Evolutionary conservation across 2,797 vertebrate genomes (phyloP), one percentile per base, ranked within the genome.

Genomic region (Sandelia bainsii): DNA sequence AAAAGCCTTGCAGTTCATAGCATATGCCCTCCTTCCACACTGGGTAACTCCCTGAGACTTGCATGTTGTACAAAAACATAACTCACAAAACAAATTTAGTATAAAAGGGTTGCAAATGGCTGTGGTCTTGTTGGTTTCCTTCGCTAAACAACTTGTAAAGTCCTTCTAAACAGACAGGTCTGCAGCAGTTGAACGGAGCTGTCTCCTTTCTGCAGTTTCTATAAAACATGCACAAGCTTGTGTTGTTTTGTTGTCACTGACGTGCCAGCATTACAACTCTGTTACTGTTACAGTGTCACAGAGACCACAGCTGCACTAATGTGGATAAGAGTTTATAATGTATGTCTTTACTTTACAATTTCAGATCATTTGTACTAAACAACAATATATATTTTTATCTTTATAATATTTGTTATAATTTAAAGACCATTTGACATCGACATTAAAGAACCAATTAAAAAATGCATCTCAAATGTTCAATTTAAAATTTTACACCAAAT

Each of bases 21-120:
- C 58, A 44, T n/a, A 69, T 14, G 2, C 62, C 54, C 29, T 68
- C 19, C 42, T 34, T 71, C 62, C 22, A 54, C 51, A 9, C 53
- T 11, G 48, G 73, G 64, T 53, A 45, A 60, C 72, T 73, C 65
- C 72, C 56, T 58, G 1, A 1, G 14, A 62, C 50, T 75, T 69
- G 62, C 34, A 72, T 62, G 60, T 48, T 46, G 61, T 75, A 22
- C 6, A 57, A 42, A 77, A 69, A 73, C 4, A 7, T n/a, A 56
- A 69, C 12, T 50, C 9, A 48, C 50, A 62, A 54, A 75, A 72
- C 42, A 52, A 44, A 62, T 39, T 48, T 34, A 32, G 62, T 59
- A 32, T 39, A 34, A 4, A 0, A n/a, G 5, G 12, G 51, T 25
- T 79, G 27, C 10, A 76, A 62, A 70, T 39, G 19, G 20, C 39